Percentiles rank a stretch among this genome's conserved stretches.
These are phyloP conservation scores for Spongia lamella DNA, from an alignment of 37 sponge, comb jelly and placozoan genomes.

Conservation along the genomic window DNA sequence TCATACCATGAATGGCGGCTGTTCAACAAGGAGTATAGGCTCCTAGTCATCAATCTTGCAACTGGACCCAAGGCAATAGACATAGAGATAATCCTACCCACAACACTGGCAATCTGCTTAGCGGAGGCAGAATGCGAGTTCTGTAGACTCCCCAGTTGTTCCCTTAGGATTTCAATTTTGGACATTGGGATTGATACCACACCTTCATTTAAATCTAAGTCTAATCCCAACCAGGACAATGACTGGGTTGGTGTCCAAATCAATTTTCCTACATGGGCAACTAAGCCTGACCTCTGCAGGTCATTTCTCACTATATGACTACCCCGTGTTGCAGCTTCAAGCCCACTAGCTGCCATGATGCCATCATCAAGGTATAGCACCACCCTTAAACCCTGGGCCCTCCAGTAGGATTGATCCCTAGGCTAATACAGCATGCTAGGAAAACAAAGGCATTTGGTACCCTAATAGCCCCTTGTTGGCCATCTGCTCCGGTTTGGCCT, in stretches of 20 bases:
- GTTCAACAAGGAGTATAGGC: slow-evolving; percentile 8
- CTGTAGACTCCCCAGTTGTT: no score
- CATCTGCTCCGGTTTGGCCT: no score
- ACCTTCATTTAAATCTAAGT: slow-evolving; percentile 18
- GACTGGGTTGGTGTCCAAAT: slow-evolving; percentile 2
- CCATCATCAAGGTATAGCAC: slow-evolving; percentile 46
- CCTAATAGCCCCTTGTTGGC: no score
- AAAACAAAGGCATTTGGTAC: no score
- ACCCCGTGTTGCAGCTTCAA: no score
- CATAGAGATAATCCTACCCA: slow-evolving; percentile 20
- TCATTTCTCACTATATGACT: not conserved
- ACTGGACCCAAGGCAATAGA: not conserved
- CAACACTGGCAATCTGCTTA: slow-evolving; percentile 18
- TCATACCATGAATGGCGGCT: slow-evolving; percentile 13
- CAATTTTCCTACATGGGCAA: slow-evolving; percentile 6
- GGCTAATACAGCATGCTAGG: no score
- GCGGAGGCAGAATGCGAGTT: no score
- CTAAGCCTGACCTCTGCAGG: slow-evolving; percentile 14
- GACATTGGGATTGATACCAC: no score
- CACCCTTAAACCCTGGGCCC: slow-evolving; percentile 16
- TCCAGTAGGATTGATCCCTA: no score
- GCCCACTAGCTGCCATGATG: not conserved
- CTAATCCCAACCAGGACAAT: slow-evolving; percentile 21
- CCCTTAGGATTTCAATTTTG: slow-evolving; percentile 11
- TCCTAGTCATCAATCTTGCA: slow-evolving; percentile 7